Evolutionary conservation across 92 coral and sea anemone genomes (phyloP), one percentile per base, ranked within the genome.

Genomic region (Heteractis magnifica): DNA sequence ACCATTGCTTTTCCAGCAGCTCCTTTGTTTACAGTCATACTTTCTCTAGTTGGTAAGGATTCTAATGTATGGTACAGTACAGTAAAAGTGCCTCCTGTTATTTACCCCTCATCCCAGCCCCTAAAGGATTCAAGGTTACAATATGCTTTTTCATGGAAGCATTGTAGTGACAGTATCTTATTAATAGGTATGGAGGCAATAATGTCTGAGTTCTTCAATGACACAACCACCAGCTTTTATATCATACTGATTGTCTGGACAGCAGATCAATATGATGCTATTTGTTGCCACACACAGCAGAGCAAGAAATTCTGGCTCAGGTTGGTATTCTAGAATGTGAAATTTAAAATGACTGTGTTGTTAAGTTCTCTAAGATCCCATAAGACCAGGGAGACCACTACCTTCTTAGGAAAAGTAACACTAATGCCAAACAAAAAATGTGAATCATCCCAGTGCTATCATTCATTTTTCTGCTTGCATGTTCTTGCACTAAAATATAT

Each of bases 161-260:
- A 8, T 12, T 53, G 58, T 12, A 53, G 58, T 53, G 58, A 53
- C 58, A 53, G 44, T 34, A 34, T 34, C 44, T 34, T 72, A 49
- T 70, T 65, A 58, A 49, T 83, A 96, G 99, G 99, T 55, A 96
- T 96, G 99, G 99, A 96, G 75, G 99, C 99, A 20, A 96, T 96
- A 51, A 96, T 96, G 99, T 96, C 99, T 0, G 99, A 96, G 89
- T 96, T 96, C 84, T 96, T 96, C 79, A 96, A 96, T 64, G 99
- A 96, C 86, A 95, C 99, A 10, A 96, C 99, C 21, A 96, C 99
- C 23, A 96, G 99, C 78, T 96, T 96, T 80, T 96, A 96, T 81
- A 93, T 96, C 75, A 96, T 96, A 77, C 89, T 96, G 64, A 96
- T 96, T 75, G 99, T 96, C 23, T 96, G 99, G 99, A 93, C 98